phyloP scores from a whole-genome alignment of 1,140 invertebrate genomes.

The Drosophila kanapiae region DNA sequence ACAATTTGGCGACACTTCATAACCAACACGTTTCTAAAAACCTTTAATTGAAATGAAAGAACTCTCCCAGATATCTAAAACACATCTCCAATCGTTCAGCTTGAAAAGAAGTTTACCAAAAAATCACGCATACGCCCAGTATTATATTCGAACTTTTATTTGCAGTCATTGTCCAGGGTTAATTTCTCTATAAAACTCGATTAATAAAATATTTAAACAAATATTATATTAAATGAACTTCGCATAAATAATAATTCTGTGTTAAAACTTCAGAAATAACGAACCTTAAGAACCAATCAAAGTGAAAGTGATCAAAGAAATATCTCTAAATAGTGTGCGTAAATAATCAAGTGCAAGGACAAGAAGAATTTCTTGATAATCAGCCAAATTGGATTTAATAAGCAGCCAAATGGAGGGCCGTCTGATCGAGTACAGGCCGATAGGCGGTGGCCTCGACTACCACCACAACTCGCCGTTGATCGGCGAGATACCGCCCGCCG shows the following conservation, averaged over 20 bases:
- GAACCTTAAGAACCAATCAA: not conserved
- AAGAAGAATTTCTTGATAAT: not conserved
- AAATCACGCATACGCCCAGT: slow-evolving; percentile 1
- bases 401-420: slow-evolving; percentile 86
- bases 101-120: too few species aligned
- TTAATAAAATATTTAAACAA: not conserved
- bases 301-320: slow-evolving; percentile 2
- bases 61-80: too few species aligned
- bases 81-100: too few species aligned
- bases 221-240: not conserved
- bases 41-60: too few species aligned
- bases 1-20: too few species aligned
- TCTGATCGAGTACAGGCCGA: slow-evolving; percentile 87
- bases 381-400: slow-evolving; percentile 41
- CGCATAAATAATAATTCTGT: not conserved
- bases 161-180: not conserved
- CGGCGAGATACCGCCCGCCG: slow-evolving; percentile 87
- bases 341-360: not conserved
- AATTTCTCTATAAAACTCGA: too few species aligned
- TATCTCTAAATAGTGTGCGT: not conserved
- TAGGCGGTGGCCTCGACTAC: slow-evolving; percentile 88
- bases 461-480: slow-evolving; percentile 87
- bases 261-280: not conserved
- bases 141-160: too few species aligned
- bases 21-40: too few species aligned